Percentiles rank a stretch among this genome's conserved stretches.
Conservation (phyloP, 2,113 vertebrate species). For the Varanus komodoensis region DNA sequence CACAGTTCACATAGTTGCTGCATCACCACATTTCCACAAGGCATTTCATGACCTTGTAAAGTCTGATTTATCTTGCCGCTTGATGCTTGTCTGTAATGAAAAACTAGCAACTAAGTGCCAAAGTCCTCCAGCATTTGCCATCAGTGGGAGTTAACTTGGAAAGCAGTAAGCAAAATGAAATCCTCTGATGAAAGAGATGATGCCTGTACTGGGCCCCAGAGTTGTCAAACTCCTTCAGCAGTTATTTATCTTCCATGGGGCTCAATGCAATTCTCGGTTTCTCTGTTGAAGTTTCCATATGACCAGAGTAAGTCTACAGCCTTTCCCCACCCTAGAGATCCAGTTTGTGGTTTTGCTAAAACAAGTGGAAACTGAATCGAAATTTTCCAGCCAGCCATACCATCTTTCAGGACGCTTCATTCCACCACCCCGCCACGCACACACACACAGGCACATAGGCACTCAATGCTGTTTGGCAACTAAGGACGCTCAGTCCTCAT, state of each 20-base stretch:
- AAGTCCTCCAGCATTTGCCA: conserved; percentile 27
- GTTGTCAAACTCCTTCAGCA: neutral
- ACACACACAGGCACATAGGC: too few species aligned
- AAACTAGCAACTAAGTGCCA: conserved; percentile 25
- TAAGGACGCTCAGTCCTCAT: neutral
- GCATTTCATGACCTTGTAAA: conserved; percentile 31
- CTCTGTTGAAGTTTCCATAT: neutral
- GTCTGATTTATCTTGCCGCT: conserved; percentile 27
- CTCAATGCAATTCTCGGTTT: neutral
- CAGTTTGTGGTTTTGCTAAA: neutral
- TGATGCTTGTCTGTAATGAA: conserved; percentile 21
- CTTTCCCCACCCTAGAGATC: neutral
- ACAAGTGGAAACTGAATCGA: neutral
- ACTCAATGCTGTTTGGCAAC: neutral
- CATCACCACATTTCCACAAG: conserved; percentile 23
- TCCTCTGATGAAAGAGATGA: conserved; percentile 20
- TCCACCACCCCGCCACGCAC: too few species aligned
- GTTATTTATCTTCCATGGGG: neutral
- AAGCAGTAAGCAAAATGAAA: conserved; percentile 1
- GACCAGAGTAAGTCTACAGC: neutral
- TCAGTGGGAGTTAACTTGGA: conserved; percentile 11
- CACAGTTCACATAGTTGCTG: neutral
- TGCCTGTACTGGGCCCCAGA: neutral
- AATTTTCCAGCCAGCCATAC: neutral
- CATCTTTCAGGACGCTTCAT: neutral